A percentile compares a stretch with the other conserved stretches of the same genome.
Evolutionary conservation across 2,113 vertebrate species (phyloP).

Genomic region (Salvelinus alpinus): DNA sequence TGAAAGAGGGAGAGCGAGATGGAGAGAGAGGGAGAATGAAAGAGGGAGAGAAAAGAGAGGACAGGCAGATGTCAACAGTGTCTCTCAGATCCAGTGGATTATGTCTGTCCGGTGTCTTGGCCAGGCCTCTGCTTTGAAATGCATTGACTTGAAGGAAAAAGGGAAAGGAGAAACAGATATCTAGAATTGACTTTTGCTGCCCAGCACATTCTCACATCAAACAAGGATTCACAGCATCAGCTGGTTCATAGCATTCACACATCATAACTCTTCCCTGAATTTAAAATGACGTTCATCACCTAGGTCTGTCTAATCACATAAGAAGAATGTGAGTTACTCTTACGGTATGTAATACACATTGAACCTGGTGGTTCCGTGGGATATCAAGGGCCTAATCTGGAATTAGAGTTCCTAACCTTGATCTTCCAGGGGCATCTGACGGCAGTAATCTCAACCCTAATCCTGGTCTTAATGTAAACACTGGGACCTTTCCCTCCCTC

Average conservation of each 20-base stretch:
- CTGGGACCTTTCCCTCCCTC: constrained; percentile 47
- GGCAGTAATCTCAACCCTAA: constrained; percentile 74
- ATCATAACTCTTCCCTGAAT: no score
- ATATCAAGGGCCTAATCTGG: constrained; percentile 62
- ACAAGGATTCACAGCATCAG: background rate
- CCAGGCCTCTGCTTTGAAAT: constrained; percentile 58
- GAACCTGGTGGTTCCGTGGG: constrained; percentile 46
- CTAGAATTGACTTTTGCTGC: background rate
- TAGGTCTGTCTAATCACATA: background rate
- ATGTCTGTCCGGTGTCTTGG: constrained; percentile 53
- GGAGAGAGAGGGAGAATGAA: no score
- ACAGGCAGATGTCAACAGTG: constrained; percentile 66
- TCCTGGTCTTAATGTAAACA: constrained; percentile 69
- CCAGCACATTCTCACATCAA: background rate
- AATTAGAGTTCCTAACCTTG: constrained; percentile 65
- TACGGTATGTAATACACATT: background rate
- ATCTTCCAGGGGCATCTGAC: constrained; percentile 64
- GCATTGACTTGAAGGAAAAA: constrained; percentile 40
- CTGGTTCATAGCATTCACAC: background rate
- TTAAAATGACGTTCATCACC: background rate
- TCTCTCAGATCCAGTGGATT: constrained; percentile 61
- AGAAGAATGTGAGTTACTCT: background rate
- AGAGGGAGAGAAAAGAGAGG: constrained; percentile 30
- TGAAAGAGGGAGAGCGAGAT: constrained; percentile 13
- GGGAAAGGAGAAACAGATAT: background rate